Evolutionary conservation across 2,888 invertebrate genomes (phyloP).

Genomic region (Bombyx huttoni): DNA sequence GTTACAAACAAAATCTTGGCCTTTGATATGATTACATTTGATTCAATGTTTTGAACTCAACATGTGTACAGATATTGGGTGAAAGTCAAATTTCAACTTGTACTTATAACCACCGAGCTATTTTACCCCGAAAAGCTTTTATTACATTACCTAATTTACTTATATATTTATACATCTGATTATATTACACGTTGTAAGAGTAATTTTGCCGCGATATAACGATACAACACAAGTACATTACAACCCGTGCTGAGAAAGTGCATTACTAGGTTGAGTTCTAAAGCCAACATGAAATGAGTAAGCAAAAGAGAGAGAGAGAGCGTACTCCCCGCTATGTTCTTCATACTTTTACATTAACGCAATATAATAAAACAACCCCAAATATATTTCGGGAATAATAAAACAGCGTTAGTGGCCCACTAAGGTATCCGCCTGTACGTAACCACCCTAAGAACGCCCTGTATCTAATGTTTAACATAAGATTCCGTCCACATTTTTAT

Average conservation of each 20-base stretch:
- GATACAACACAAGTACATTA: background rate
- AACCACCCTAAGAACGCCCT: conserved; percentile 8
- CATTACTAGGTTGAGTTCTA: background rate
- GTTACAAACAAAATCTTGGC: background rate
- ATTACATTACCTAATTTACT: conserved; percentile 1
- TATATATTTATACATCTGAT: background rate
- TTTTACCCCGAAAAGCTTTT: background rate
- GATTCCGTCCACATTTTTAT: conserved; percentile 42
- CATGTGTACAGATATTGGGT: background rate
- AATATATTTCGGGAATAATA: conserved; percentile 6
- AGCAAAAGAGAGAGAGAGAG: background rate
- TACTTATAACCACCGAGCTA: background rate
- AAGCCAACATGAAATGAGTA: background rate
- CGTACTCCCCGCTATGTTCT: background rate
- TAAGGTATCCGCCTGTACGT: conserved; percentile 13
- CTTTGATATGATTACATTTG: background rate
- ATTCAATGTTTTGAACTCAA: too few relatives aligned
- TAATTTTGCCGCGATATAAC: background rate
- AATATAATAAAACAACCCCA: conserved; percentile 1
- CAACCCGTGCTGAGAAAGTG: background rate
- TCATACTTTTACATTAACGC: background rate
- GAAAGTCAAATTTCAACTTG: conserved; percentile 1
- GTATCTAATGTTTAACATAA: conserved; percentile 22
- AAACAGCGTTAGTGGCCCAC: conserved; percentile 13
- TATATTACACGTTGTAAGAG: background rate